These are phyloP conservation scores for Sinotaia quadrata DNA, from an alignment of 2,888 invertebrate species.

Conservation along the genomic window DNA sequence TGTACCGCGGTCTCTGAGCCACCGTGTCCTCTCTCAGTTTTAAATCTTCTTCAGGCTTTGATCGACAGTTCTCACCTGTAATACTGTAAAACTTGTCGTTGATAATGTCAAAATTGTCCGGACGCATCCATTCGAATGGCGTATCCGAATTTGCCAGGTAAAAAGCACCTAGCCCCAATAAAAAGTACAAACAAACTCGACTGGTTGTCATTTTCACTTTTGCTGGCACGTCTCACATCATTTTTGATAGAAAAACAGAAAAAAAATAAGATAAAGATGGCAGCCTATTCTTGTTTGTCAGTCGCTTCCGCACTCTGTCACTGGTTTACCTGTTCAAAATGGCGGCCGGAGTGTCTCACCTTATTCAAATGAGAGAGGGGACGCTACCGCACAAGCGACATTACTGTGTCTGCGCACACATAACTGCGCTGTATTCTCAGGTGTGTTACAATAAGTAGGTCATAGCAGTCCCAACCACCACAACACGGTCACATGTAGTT, in stretches of 20 bases:
- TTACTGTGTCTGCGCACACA: too few species aligned
- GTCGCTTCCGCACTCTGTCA: conserved; percentile 21
- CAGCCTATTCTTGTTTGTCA: not conserved
- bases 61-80: conserved; percentile 89
- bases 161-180: conserved; percentile 41
- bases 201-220: conserved; percentile 22
- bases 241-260: too few species aligned
- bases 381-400: too few species aligned
- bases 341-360: conserved; percentile 49
- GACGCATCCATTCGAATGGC: conserved; percentile 86
- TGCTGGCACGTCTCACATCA: not conserved
- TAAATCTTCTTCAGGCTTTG: conserved; percentile 87
- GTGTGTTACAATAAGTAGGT: too few species aligned
- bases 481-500: too few species aligned
- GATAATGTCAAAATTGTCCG: conserved; percentile 92
- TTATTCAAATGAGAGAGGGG: conserved; percentile 44
- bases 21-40: conserved; percentile 88
- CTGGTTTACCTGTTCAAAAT: conserved; percentile 52
- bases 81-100: conserved; percentile 87
- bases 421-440: too few species aligned
- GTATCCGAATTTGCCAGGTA: conserved; percentile 29
- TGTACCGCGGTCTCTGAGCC: conserved; percentile 79
- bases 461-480: too few species aligned
- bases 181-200: conserved; percentile 16
- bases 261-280: too few species aligned